These are phyloP conservation scores for Blastomussa wellsi DNA, from an alignment of 92 coral and sea anemone species.

Conservation along the genomic window DNA sequence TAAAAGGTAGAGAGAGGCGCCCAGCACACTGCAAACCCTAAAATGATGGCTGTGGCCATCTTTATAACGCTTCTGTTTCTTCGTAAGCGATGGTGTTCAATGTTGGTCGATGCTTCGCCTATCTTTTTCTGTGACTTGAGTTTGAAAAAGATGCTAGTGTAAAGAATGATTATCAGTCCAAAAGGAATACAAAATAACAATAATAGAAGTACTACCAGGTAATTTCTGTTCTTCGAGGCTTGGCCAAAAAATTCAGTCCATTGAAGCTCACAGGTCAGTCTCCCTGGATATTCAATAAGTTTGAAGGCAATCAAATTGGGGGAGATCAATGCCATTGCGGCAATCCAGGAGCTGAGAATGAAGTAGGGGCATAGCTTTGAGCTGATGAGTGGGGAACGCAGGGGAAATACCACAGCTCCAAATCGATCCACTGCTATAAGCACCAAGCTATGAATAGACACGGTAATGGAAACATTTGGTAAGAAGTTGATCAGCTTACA, in stretches of 20 bases:
- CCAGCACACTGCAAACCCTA: neutral
- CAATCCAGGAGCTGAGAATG: neutral
- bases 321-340: neutral
- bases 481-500: neutral
- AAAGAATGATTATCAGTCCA: neutral
- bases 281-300: neutral
- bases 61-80: neutral
- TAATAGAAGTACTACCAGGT: neutral
- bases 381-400: neutral
- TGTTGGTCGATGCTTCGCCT: neutral
- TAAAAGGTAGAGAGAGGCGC: neutral
- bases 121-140: neutral
- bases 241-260: neutral
- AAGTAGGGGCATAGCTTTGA: neutral
- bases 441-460: neutral
- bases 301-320: neutral
- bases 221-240: neutral
- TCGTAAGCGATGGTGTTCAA: neutral
- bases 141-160: neutral
- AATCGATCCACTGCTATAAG: neutral
- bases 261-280: neutral
- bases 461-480: neutral
- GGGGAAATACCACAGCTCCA: neutral
- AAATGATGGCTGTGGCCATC: neutral
- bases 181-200: neutral